These are phyloP conservation scores for Onychostruthus taczanowskii DNA, from an alignment of 2,113 vertebrate genomes.

Conservation along the genomic window DNA sequence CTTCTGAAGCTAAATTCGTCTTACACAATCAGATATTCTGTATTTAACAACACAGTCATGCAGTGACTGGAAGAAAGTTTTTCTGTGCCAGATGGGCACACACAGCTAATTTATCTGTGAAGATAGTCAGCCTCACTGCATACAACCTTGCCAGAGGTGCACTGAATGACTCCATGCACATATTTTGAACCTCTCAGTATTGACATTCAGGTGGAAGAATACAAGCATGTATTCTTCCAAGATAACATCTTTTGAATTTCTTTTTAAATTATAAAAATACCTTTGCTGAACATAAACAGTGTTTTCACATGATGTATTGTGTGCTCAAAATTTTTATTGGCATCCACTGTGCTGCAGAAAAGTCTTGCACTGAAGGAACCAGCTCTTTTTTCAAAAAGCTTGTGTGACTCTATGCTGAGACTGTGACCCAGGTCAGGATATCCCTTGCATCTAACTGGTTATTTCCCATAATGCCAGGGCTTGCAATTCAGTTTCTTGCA, in stretches of 20 bases:
- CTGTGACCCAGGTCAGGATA: neutral
- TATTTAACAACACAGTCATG: neutral
- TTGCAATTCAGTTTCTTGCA: neutral
- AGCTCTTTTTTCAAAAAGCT: neutral
- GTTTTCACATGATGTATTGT: neutral
- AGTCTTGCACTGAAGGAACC: neutral
- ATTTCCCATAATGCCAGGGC: neutral
- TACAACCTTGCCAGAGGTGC: neutral
- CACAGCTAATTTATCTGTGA: neutral
- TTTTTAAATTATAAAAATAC: neutral
- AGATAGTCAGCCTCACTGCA: neutral
- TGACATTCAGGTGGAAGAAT: neutral
- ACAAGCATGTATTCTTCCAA: neutral
- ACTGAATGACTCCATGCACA: neutral
- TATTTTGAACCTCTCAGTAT: neutral
- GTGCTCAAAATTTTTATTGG: neutral
- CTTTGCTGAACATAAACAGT: neutral
- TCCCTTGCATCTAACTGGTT: neutral
- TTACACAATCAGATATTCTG: neutral
- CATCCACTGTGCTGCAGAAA: neutral
- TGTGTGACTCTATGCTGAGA: neutral
- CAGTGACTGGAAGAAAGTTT: neutral
- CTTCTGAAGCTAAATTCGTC: neutral
- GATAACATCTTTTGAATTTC: neutral
- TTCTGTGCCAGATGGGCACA: neutral